phyloP scores from a whole-genome alignment of 2,113 vertebrate species.

The Engraulis encrasicolus region DNA sequence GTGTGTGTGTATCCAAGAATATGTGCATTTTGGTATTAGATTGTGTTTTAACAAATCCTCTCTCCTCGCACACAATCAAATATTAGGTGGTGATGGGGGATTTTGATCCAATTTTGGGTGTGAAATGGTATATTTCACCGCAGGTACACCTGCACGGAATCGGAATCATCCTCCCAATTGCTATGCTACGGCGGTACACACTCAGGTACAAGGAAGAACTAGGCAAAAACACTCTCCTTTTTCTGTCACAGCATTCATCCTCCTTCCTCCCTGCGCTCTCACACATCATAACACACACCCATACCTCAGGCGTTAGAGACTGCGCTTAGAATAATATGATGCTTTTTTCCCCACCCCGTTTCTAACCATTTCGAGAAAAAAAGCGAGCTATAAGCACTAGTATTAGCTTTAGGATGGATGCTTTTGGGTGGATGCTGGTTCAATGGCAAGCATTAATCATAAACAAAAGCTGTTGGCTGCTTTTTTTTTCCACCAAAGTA shows the following conservation, averaged over 20 bases:
- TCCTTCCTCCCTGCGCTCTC: background rate
- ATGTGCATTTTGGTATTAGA: background rate
- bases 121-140: background rate
- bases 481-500: slow-evolving; percentile 25
- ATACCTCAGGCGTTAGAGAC: background rate
- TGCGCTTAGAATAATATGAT: background rate
- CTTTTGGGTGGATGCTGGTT: slow-evolving; percentile 30
- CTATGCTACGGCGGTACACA: background rate
- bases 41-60: background rate
- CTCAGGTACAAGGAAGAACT: background rate
- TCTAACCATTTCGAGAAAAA: background rate
- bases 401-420: no score
- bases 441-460: slow-evolving; percentile 47
- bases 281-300: background rate
- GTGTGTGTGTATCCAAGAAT: background rate
- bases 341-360: background rate
- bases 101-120: background rate
- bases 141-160: background rate
- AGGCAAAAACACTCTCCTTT: background rate
- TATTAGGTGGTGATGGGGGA: background rate
- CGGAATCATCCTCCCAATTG: background rate
- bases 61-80: slow-evolving; percentile 6
- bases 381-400: slow-evolving; percentile 21
- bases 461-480: slow-evolving; percentile 37
- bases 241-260: background rate